Base-by-base conservation (phyloP, 2,888 invertebrate genomes). In the Octonoba sinensis region DNA sequence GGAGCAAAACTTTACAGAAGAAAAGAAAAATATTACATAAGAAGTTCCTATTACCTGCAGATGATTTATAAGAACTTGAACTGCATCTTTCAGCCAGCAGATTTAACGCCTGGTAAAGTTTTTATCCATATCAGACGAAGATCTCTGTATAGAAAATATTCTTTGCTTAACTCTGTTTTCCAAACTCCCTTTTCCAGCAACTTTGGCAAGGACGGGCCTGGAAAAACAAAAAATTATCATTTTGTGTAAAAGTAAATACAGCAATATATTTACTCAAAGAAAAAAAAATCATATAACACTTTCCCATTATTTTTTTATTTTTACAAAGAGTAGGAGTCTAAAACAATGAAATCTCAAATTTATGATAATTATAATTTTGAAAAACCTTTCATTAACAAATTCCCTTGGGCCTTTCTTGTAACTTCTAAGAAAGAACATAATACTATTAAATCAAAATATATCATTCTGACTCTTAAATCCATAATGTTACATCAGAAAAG, bases 131-230 rank as follows among this genome's bases (percentile, higher is more conserved):
- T 94, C 93, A 27, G 91, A 90, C 22, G 91, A 91, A 3, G 93
- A 93, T 77, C 96, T 91, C 88, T 97, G 97, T 85, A 97, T 95
- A 86, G 95, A 95, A 88, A 96, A 95, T 59, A 94, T 92, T 87
- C 96, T 97, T 16, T 96, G 92, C 87, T 93, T 95, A 67, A 97
- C 93, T 85, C 97, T 91, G 84, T 93, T 92, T 87, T 95, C 96
- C 0, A 97, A 93, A 13, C 93, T 93, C 74, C 92, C 92, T 24
- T 91, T 91, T 85, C 92, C 91, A 0, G 93, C 92, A 71, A 92
- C 92, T 82, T 90, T 90, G 0, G 92, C 90, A 84, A 93, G 90
- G 88, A 94, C 92, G 85, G 92, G 92, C 81, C 91, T 92, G 87
- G 49, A 88, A 89, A 84, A 83, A 57, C 16, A 59, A 47, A 15